Evolutionary conservation across 1,140 invertebrate genomes (phyloP), one percentile per base, ranked within the genome.

Genomic region (Maconellicoccus hirsutus): DNA sequence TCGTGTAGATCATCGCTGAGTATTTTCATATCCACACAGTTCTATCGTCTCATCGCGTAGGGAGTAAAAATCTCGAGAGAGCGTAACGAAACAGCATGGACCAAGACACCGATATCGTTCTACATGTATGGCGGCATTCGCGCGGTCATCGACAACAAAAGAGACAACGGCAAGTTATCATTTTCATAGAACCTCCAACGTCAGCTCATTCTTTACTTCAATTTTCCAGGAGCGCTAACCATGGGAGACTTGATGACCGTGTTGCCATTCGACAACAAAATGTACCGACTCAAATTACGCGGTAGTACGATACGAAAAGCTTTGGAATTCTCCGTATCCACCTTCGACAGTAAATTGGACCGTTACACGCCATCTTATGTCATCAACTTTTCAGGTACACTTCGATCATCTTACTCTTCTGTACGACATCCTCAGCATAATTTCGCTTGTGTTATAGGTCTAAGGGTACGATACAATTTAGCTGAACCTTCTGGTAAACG

Each of bases 181-280:
- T n/a, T n/a, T n/a, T n/a, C n/a, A n/a, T n/a, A n/a, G n/a, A n/a
- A n/a, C n/a, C n/a, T n/a, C n/a, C n/a, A n/a, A n/a, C n/a, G n/a
- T n/a, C n/a, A n/a, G n/a, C n/a, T n/a, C n/a, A n/a, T n/a, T n/a
- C n/a, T n/a, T n/a, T n/a, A n/a, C n/a, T n/a, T n/a, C n/a, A n/a
- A n/a, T n/a, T n/a, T 12, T 33, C 77, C 4, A 81, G 83, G 83
- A 10, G 78, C 82, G 74, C 81, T 89, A 2, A 84, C 82, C 0
- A 76, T 80, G 70, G 81, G 80, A 33, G 85, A 87, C 74, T 72
- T 88, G 0, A 71, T 85, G 22, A 78, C 80, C 0, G 80, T 83
- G 0, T 74, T 84, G 23, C 87, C 87, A 0, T 89, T 87, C 74
- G 77, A 80, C 16, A 86, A 85, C 74, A 76, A 77, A 4, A 73